Base-by-base conservation (phyloP, 2,113 vertebrate species). In the Guaruba guarouba region DNA sequence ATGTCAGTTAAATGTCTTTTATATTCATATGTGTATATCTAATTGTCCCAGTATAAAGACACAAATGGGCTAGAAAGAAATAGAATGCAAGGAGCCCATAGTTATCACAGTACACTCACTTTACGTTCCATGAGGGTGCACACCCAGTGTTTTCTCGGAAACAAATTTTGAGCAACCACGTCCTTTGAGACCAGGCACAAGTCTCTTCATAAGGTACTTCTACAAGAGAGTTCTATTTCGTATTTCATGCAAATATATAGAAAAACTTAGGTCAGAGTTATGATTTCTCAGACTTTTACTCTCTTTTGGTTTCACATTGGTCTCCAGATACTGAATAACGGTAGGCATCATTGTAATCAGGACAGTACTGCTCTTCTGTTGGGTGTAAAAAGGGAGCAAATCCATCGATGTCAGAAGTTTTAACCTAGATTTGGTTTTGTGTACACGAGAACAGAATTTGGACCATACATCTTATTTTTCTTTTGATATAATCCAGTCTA, bases 401-500 rank as follows among this genome's bases (percentile, higher is more conserved):
- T 85, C 83, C 37, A 73, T 86, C 3, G 4, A 61, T 92, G 81
- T 89, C 74, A 76, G 62, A 92, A 86, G n/a, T 78, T 89, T 94
- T 92, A 93, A 37, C 74, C 80, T 73, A 79, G 68, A 86, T 95
- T 84, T 89, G 44, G 44, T 20, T 70, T 93, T 87, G 76, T 90
- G 69, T 83, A 93, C 31, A 69, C 2, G 18, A 92, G 61, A 74
- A 92, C 52, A 93, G 86, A 92, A 90, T 86, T 77, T 93, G 69
- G 87, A 93, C 70, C 61, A 57, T 81, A 86, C 52, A 63, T 85
- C 43, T 70, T 88, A 82, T 88, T 91, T 92, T 95, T 82, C 61
- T 88, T 96, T 92, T 95, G 80, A 91, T 96, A 85, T 31, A 87
- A 89, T 91, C 62, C 62, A 76, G 52, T 69, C 43, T 74, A 88